A percentile compares a stretch with the other conserved stretches of the same genome.
These are phyloP conservation scores for Leptopilina syphax DNA, from an alignment of 2,888 invertebrate genomes.

Conservation along the genomic window DNA sequence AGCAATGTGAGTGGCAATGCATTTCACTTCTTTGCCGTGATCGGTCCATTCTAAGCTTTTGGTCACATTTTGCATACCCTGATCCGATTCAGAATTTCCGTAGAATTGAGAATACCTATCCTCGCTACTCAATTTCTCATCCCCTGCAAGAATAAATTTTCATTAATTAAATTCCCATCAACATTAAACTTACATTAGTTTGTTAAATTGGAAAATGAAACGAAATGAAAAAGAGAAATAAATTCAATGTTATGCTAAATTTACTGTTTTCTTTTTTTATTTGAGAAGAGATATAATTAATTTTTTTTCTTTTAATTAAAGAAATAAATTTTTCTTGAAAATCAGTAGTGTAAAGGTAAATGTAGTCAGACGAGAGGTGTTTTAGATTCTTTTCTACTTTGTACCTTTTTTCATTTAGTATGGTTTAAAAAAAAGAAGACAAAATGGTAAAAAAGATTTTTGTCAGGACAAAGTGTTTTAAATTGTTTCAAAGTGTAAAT, in stretches of 20 bases:
- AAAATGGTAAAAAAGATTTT: no score
- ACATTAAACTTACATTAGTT: not conserved
- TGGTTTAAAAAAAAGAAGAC: no score
- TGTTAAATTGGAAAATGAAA: not conserved
- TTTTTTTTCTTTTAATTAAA: no score
- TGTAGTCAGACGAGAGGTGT: no score
- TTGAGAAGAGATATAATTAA: no score
- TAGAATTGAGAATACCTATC: constrained; percentile 77
- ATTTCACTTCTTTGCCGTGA: constrained; percentile 82
- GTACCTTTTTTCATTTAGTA: no score
- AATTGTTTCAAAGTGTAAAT: no score
- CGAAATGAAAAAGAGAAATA: not conserved
- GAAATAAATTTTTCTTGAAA: no score
- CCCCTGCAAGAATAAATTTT: constrained; percentile 76
- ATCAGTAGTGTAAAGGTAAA: no score
- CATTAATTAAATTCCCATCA: constrained; percentile 4
- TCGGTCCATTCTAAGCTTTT: constrained; percentile 82
- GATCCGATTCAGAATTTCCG: constrained; percentile 78
- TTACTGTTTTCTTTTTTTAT: no score
- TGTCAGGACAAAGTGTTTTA: no score
- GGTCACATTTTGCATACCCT: constrained; percentile 82
- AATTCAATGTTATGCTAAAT: not conserved
- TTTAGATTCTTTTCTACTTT: no score
- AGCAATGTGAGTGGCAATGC: constrained; percentile 84
- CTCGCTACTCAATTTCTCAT: constrained; percentile 79